phyloP scores from a whole-genome alignment of 2,797 vertebrate species.

The Enteromius afrohamiltoni region DNA sequence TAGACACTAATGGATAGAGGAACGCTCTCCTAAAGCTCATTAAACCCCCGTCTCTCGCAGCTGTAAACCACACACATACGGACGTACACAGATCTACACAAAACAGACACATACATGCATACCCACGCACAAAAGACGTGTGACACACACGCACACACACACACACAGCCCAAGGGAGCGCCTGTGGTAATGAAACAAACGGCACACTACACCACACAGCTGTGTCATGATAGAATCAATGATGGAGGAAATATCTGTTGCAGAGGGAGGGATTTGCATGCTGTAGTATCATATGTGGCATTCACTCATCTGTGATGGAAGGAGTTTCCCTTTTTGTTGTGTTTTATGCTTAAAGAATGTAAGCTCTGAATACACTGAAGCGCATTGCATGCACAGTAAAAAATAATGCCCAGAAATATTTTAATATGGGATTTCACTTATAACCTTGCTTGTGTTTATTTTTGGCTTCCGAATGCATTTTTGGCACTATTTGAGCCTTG shows the following conservation, averaged over 20 bases:
- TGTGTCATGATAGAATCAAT: conserved; percentile 39
- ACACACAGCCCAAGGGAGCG: conserved; percentile 16
- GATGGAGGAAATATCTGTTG: conserved; percentile 46
- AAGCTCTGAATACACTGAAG: neutral
- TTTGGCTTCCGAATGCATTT: neutral
- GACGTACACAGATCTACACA: conserved; percentile 33
- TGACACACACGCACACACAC: neutral
- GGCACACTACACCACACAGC: conserved; percentile 31
- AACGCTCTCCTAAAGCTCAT: conserved; percentile 71
- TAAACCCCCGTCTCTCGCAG: conserved; percentile 73
- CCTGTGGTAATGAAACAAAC: conserved; percentile 24
- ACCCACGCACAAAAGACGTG: conserved; percentile 20
- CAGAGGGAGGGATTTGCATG: conserved; percentile 49
- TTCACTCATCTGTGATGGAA: conserved; percentile 6
- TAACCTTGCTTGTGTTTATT: neutral
- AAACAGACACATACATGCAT: conserved; percentile 18
- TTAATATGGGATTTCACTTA: neutral
- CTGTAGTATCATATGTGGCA: conserved; percentile 6
- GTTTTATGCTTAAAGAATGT: neutral
- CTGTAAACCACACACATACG: conserved; percentile 62
- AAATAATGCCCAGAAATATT: neutral
- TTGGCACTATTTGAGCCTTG: no score
- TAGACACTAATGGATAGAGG: conserved; percentile 72
- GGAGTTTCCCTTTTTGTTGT: conserved; percentile 19
- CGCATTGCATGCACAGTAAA: neutral